A percentile compares a stretch with the other conserved stretches of the same genome.
phyloP scores from a whole-genome alignment of 2,113 vertebrate species.

The Diglossa brunneiventris region DNA sequence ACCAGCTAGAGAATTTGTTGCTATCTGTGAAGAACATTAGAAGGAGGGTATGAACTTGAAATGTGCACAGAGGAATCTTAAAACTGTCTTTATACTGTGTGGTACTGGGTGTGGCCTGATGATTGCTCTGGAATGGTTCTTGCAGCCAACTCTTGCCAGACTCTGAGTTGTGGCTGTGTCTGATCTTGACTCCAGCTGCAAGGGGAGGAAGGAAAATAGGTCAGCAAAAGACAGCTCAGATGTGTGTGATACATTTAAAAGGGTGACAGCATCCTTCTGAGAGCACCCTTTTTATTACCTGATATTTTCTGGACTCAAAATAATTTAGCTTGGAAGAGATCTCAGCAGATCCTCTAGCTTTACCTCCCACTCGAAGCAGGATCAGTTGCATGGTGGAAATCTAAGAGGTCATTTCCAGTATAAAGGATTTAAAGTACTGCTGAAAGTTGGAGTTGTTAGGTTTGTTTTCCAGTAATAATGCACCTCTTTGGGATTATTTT shows the following conservation, averaged over 20 bases:
- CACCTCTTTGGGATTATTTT: neutral
- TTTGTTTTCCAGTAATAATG: neutral
- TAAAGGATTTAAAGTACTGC: neutral
- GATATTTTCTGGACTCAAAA: neutral
- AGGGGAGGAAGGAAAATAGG: neutral
- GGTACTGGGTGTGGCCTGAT: neutral
- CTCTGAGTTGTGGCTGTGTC: neutral
- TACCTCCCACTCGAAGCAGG: neutral
- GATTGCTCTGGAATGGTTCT: neutral
- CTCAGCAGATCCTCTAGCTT: neutral
- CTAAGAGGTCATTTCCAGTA: neutral
- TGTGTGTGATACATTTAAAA: neutral
- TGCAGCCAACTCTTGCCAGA: neutral
- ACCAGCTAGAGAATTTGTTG: neutral
- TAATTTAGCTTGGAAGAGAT: neutral
- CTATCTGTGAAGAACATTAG: neutral
- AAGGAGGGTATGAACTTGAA: neutral
- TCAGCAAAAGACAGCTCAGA: neutral
- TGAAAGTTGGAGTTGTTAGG: neutral
- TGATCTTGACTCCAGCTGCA: neutral
- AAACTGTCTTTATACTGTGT: neutral
- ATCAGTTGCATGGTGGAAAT: rapidly evolving
- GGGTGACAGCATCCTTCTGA: neutral
- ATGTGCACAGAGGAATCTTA: neutral
- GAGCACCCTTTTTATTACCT: neutral